phyloP scores from a whole-genome alignment of 2,113 vertebrate genomes.

The Crotophaga sulcirostris region DNA sequence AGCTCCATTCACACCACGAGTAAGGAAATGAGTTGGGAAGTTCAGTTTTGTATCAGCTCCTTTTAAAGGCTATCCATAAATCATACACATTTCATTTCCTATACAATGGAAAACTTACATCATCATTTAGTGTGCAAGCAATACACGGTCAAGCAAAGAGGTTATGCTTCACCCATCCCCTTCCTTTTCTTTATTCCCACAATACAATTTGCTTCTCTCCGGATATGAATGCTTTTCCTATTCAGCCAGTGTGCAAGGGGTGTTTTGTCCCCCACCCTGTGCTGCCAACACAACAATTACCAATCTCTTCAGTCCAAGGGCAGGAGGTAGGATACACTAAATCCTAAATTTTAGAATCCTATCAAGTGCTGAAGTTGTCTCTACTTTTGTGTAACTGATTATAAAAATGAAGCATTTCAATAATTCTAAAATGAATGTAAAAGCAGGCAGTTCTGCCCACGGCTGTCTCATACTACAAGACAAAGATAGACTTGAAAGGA shows the following conservation, averaged over 20 bases:
- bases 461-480: background rate
- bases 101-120: conserved; percentile 3
- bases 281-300: background rate
- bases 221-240: conserved; percentile 49
- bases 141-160: background rate
- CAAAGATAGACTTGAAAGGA: background rate
- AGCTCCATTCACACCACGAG: background rate
- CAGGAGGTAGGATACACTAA: background rate
- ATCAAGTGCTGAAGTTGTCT: background rate
- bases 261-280: background rate
- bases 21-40: background rate
- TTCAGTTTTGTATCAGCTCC: background rate
- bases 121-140: background rate
- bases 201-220: conserved; percentile 1
- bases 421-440: background rate
- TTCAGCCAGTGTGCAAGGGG: background rate
- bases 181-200: conserved; percentile 61
- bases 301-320: background rate
- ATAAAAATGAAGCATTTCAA: background rate
- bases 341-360: background rate
- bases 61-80: background rate
- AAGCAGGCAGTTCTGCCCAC: background rate
- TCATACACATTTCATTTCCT: background rate
- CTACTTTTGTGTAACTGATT: background rate
- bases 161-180: conserved; percentile 26